A percentile compares a stretch with the other conserved stretches of the same genome.
Evolutionary conservation across 1,140 invertebrate genomes (phyloP).

Genomic region (Pogonus chalceus): DNA sequence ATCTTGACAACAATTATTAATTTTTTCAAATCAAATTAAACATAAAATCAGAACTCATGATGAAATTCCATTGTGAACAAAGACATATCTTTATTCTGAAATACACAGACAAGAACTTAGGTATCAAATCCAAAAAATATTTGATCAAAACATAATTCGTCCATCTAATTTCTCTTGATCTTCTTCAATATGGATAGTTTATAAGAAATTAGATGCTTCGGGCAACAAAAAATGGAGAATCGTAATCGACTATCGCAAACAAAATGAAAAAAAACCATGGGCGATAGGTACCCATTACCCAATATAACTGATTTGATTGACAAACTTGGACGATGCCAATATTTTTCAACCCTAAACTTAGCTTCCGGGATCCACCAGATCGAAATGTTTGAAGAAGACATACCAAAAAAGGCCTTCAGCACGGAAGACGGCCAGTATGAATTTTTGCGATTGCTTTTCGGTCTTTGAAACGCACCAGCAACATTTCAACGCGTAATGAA

Average conservation of each 20-base stretch:
- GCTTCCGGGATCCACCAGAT: constrained; percentile 18
- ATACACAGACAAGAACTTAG: too few species aligned
- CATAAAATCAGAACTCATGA: too few species aligned
- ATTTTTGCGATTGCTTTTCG: constrained; percentile 20
- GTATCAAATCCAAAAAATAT: too few species aligned
- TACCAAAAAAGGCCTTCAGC: constrained; percentile 15
- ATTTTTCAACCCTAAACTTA: constrained; percentile 37
- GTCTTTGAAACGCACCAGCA: constrained; percentile 8
- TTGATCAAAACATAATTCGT: too few species aligned
- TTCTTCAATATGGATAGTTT: too few species aligned
- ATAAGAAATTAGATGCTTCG: too few species aligned
- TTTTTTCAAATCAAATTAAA: too few species aligned
- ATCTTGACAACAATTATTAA: too few species aligned
- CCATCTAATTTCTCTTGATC: too few species aligned
- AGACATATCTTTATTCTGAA: too few species aligned
- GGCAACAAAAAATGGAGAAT: constrained; percentile 19
- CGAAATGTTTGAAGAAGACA: constrained; percentile 14
- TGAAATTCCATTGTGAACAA: too few species aligned
- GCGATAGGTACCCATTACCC: constrained; percentile 17
- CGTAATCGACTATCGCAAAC: constrained; percentile 18
- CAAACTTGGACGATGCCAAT: constrained; percentile 26
- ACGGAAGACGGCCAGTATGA: constrained; percentile 20
- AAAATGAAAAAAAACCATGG: constrained; percentile 19
- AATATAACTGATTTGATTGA: too few species aligned
- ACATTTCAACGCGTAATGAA: constrained; percentile 23